Base-by-base conservation (phyloP, 2,113 vertebrate species). In the Eurystomus gularis region DNA sequence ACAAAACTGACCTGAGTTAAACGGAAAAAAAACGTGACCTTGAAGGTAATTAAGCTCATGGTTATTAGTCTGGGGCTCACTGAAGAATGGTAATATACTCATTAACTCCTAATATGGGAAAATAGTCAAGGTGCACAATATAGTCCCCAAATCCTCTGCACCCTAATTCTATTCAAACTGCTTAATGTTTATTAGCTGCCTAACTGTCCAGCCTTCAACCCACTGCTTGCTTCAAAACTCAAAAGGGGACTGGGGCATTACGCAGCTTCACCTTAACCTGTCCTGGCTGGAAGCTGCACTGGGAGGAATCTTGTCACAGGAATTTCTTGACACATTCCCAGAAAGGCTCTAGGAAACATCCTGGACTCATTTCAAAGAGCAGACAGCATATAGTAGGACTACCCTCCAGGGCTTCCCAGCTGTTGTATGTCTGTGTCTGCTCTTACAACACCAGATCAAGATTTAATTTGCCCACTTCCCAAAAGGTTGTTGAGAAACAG, bases 31-130 rank as follows among this genome's bases (percentile, higher is more conserved):
- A 93, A 86, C 94, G 95, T 62, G 49, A 96, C 87, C 88, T 96
- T 96, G 86, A 94, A 92, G 70, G 84, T 95, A 93, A 95, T 96
- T 90, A 95, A 94, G 55, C n/a, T 81, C 21, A 87, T 26, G 82
- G 25, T 81, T 57, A 54, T 57, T 90, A 92, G 55, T 29, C 58
- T 40, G 44, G 35, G 55, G 58, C 19, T 94, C 79, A 94, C 62
- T 82, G 79, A 94, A 94, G 83, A 92, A 93, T 46, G 58, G 51
- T 54, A 97, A 88, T 60, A 70, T 28, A 58, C 37, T 90, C 61
- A 88, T 75, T 66, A 94, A 81, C 90, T 95, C 65, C 76, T 88
- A 97, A 92, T 9, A 44, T 13, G 29, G n/a, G 37, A 86, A 84
- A 95, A 83, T 6, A 89, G 71, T 86, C 61, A 60, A 40, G 75